Evolutionary conservation across 2,888 invertebrate genomes (phyloP), one percentile per base, ranked within the genome.

Genomic region (Atethmia centrago): DNA sequence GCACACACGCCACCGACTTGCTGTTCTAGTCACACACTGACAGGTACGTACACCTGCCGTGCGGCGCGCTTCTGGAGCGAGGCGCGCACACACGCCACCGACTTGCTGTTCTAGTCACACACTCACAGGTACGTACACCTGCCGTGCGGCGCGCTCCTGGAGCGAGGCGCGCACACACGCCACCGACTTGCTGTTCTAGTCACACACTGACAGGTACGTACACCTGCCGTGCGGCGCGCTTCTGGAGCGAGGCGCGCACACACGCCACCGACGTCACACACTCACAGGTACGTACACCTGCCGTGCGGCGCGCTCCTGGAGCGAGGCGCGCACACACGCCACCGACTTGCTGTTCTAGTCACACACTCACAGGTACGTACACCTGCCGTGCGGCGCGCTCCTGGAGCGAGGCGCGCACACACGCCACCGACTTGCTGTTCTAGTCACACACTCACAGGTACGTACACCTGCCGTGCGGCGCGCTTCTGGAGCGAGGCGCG

Each of bases 371-470:
- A 36, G 36, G 36, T 36, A 36, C 36, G 36, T 36, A 36, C 36
- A 74, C 74, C 71, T 71, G 74, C 65, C 71, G 66, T 66, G 61
- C n/a, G 58, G 61, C 64, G 49, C 69, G 69, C 64, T 64, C 49
- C 16, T 64, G 65, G 53, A 65, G 65, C 36, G 65, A 65, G 36
- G 49, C 64, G 98, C 97, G 96, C 86, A 96, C 97, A 87, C 97
- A 96, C 97, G 87, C 97, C 95, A 88, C 97, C 97, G 96, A 97
- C 77, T 98, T 98, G 96, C 97, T 98, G 94, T 96, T 98, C 84
- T 98, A 98, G 97, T 98, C 76, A 98, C 98, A 82, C 97, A 98
- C 89, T 96, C 55, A 97, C 71, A 92, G 97, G 69, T 71, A 55
- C 42, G 77, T 62, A 62, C 62, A 25, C 42, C 61, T 62, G 61